Percentiles rank a stretch among this genome's conserved stretches.
These are phyloP conservation scores for Acanthopleura granulata DNA, from an alignment of 2,888 invertebrate species.

Conservation along the genomic window DNA sequence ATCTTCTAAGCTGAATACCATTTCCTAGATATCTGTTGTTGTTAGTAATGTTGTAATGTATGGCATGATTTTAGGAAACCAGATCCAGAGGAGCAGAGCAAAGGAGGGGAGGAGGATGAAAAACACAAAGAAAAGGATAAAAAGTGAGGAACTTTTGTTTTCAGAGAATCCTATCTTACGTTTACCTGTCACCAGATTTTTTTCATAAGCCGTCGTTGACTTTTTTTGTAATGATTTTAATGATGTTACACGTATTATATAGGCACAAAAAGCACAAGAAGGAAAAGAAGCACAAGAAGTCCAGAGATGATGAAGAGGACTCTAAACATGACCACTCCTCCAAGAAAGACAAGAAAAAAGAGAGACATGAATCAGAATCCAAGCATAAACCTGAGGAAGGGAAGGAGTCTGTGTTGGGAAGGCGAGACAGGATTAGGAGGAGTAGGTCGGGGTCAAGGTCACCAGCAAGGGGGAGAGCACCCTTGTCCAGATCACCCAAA, in stretches of 20 bases:
- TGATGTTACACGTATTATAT: background rate
- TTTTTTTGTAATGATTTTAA: background rate
- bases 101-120: slow-evolving; percentile 18
- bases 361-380: slow-evolving; percentile 1
- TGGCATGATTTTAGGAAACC: too few species aligned
- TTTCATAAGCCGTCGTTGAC: too few species aligned
- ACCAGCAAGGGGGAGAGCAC: slow-evolving; percentile 19
- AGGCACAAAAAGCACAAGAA: slow-evolving; percentile 40
- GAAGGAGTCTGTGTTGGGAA: background rate
- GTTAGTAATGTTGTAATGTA: too few species aligned
- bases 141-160: slow-evolving; percentile 23
- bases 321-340: background rate
- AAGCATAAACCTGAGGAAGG: background rate
- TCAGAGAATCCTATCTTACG: background rate
- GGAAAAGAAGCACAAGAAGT: slow-evolving; percentile 31
- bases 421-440: background rate
- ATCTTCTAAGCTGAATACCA: too few species aligned
- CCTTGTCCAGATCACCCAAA: slow-evolving; percentile 21
- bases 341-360: slow-evolving; percentile 8
- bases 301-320: slow-evolving; percentile 19
- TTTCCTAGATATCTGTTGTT: too few species aligned
- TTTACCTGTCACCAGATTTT: background rate
- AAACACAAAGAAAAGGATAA: slow-evolving; percentile 33
- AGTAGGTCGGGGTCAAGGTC: slow-evolving; percentile 23
- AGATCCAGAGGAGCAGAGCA: background rate